Base-by-base conservation (phyloP, 1,140 invertebrate genomes). In the Rhizoglyphus robini region DNA sequence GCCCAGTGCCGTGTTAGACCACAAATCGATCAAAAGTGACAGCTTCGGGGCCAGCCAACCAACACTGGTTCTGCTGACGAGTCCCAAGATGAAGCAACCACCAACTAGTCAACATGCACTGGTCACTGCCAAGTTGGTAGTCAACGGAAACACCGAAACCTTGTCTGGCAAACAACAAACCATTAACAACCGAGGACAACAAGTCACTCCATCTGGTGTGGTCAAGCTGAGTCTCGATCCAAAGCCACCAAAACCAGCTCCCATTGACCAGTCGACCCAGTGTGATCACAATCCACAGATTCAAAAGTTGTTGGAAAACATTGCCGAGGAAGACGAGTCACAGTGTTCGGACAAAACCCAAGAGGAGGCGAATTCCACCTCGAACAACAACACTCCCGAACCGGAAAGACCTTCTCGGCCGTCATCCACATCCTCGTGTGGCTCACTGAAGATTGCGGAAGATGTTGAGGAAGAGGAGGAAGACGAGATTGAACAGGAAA, bases 401-500 rank as follows among this genome's bases (percentile, higher is more conserved):
- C 23, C 23, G 15, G 15, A 60, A 60, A 18, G 58, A 60, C 58
- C 58, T 8, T 54, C 51, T 8, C 8, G 51, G 51, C 51, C 51
- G 25, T 60, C 30, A 20, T 60, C 58, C 18, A 23, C 15, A 20
- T 59, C 57, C 4, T 60, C 58, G 23, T 60, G 58, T 60, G 58
- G 58, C 15, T 60, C 58, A 27, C 29, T 60, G 30, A 60, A 60
- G 27, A 60, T 60, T n/a, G 58, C 58, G 30, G 58, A 60, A 3
- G 30, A 60, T 46, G 58, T 34, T n/a, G 58, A 60, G 15, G 29
- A 30, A 23, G 29, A 60, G 13, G 58, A 60, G 13, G 58, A 60
- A n/a, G 30, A 32, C n/a, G 58, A 32, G 15, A 27, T 34, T 2
- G 58, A 60, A 11, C 18, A 46, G 3, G 29, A 34, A 2, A 29